Percentiles rank a stretch among this genome's conserved stretches.
Conservation (phyloP, 2,888 invertebrate species). For the Hirtodrosophila confusa region DNA sequence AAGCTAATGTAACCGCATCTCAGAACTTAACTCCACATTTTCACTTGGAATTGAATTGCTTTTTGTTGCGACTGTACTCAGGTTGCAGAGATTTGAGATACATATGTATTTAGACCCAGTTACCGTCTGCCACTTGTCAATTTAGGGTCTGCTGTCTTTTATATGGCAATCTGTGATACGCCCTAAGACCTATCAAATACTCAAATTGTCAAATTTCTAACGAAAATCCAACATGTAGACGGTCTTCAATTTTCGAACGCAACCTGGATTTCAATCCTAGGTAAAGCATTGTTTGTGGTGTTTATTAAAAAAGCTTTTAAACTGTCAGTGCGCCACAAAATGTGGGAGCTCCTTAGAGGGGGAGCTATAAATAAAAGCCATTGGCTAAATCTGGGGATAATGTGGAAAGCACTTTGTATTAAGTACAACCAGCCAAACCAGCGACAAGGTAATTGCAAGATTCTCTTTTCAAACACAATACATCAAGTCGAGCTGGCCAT, state of each 20-base stretch:
- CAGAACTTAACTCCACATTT: too few relatives aligned
- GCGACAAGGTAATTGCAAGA: conserved; percentile 66
- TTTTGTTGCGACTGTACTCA: too few relatives aligned
- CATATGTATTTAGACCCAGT: conserved; percentile 1
- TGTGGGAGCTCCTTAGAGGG: conserved; percentile 11
- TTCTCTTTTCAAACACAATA: conserved; percentile 55
- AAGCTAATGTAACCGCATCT: too few relatives aligned
- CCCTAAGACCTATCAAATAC: conserved; percentile 72
- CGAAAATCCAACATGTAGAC: conserved; percentile 35
- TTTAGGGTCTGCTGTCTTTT: conserved; percentile 26
- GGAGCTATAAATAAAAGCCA: conserved; percentile 68
- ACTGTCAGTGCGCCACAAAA: conserved; percentile 64
- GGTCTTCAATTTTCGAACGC: conserved; percentile 20
- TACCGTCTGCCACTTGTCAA: conserved; percentile 45
- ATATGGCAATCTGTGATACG: conserved; percentile 41
- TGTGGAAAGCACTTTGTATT: conserved; percentile 43
- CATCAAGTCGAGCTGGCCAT: conserved; percentile 62
- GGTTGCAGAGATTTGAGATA: background rate
- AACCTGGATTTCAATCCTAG: conserved; percentile 13
- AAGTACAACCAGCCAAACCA: conserved; percentile 21
- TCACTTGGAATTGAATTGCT: too few relatives aligned
- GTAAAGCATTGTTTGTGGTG: conserved; percentile 33
- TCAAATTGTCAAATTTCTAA: conserved; percentile 57
- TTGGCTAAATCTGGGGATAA: conserved; percentile 59
- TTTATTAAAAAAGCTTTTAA: conserved; percentile 79